phyloP scores from a whole-genome alignment of 2,797 vertebrate genomes.

The Sebastolobus alascanus region DNA sequence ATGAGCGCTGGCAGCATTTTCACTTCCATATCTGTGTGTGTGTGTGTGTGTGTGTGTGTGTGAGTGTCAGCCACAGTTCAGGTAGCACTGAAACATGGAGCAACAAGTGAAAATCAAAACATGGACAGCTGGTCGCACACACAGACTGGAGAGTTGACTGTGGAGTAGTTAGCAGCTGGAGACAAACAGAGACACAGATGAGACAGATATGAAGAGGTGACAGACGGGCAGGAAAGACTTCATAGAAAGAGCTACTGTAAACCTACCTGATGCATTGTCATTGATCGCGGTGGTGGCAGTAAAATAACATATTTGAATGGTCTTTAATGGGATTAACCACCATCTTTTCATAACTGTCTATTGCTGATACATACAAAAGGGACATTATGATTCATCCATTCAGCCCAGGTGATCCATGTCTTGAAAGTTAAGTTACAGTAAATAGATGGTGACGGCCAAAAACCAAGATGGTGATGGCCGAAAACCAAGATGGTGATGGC shows the following conservation, averaged over 20 bases:
- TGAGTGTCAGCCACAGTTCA: constrained; percentile 66
- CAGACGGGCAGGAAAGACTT: constrained; percentile 32
- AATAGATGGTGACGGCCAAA: too few species aligned
- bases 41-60: neutral
- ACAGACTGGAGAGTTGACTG: constrained; percentile 14
- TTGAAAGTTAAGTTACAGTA: neutral
- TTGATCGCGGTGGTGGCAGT: neutral
- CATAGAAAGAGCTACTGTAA: neutral
- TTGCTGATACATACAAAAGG: neutral
- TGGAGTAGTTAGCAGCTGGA: constrained; percentile 34
- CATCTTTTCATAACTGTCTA: neutral
- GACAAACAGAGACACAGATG: constrained; percentile 52
- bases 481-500: too few species aligned
- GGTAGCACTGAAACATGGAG: constrained; percentile 44
- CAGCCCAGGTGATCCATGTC: neutral
- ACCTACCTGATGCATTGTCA: neutral
- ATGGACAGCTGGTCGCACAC: constrained; percentile 64
- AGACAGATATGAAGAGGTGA: constrained; percentile 49
- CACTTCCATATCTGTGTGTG: neutral
- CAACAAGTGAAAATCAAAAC: constrained; percentile 82
- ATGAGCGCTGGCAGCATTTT: constrained; percentile 36
- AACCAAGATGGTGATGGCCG: too few species aligned
- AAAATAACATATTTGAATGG: neutral
- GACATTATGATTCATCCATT: neutral
- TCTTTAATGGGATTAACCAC: neutral